Base-by-base conservation (phyloP, 2,113 vertebrate species). In the Poicephalus gulielmi region DNA sequence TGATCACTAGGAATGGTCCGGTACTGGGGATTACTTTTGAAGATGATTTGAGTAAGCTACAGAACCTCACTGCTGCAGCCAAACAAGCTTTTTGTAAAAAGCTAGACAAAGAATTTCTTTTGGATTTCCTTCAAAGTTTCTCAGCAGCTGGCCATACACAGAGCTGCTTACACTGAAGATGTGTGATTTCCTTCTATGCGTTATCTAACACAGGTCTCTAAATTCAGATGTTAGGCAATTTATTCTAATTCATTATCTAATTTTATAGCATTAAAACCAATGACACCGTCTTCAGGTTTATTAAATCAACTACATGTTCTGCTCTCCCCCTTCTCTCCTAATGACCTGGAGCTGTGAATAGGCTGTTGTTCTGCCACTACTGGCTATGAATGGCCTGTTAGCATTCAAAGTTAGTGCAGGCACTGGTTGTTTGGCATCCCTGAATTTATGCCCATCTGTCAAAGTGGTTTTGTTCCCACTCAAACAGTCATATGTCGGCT, bases 401-500 rank as follows among this genome's bases (percentile, higher is more conserved):
- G 60, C 83, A 91, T 93, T 94, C 88, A 94, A 88, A 90, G 18
- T 50, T 88, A 86, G 78, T 27, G 52, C 81, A 94, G 70, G 77
- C 86, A 46, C 37, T 73, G 35, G n/a, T 30, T 69, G 73, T 75
- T 66, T 95, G 92, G 64, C 95, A 95, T 91, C 77, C 83, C 52
- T 90, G 88, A 95, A 80, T 94, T 59, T 50, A 89, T 94, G 57
- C 78, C 79, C 67, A 68, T 95, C 86, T 95, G 76, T 88, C 89
- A 94, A 82, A 76, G 84, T 24, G 78, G 44, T 64, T 95, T 98
- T 94, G 92, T 91, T 96, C 68, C 74, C 84, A 83, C 66, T 80
- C 66, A 83, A 41, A 88, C 31, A 76, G 69, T 96, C 46, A 50
- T 76, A 94, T 79, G 28, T 66, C 1, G 1, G 10, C 62, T 73